A percentile compares a stretch with the other conserved stretches of the same genome.
These are phyloP conservation scores for Eupsilia transversa DNA, from an alignment of 2,888 invertebrate genomes.

Conservation along the genomic window DNA sequence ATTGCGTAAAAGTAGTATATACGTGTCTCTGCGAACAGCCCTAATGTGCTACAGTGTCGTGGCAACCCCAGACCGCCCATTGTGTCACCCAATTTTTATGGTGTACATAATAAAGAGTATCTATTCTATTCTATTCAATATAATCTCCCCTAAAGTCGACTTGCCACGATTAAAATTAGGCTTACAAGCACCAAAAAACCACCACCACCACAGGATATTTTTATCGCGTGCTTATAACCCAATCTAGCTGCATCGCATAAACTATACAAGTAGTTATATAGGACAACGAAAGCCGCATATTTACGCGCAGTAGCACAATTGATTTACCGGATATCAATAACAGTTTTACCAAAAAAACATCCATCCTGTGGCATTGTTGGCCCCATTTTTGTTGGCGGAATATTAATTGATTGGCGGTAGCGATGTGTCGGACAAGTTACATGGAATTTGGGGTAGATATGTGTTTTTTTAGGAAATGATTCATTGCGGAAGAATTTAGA, in stretches of 20 bases:
- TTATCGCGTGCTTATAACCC: neutral
- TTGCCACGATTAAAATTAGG: neutral
- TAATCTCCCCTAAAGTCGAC: neutral
- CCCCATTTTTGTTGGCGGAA: conserved; percentile 25
- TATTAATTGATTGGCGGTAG: conserved; percentile 36
- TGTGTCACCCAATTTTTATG: no score
- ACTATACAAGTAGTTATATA: neutral
- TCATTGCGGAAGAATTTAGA: neutral
- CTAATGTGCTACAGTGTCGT: no score
- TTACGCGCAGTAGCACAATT: conserved; percentile 1
- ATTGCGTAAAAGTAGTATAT: no score
- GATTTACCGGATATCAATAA: conserved; percentile 27
- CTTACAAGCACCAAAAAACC: conserved; percentile 5
- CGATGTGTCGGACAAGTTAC: conserved; percentile 1
- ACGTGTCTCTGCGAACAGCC: no score
- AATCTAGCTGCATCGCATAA: conserved; percentile 10
- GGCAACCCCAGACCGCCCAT: no score
- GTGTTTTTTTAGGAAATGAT: conserved; percentile 7
- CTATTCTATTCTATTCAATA: no score
- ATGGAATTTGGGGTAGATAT: conserved; percentile 9
- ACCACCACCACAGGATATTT: conserved; percentile 11
- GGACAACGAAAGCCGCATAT: conserved; percentile 12
- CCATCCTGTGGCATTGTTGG: conserved; percentile 28
- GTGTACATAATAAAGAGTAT: no score
- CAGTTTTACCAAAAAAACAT: conserved; percentile 19